Evolutionary conservation across 2,113 vertebrate genomes (phyloP).

Genomic region (Sturnira hondurensis): DNA sequence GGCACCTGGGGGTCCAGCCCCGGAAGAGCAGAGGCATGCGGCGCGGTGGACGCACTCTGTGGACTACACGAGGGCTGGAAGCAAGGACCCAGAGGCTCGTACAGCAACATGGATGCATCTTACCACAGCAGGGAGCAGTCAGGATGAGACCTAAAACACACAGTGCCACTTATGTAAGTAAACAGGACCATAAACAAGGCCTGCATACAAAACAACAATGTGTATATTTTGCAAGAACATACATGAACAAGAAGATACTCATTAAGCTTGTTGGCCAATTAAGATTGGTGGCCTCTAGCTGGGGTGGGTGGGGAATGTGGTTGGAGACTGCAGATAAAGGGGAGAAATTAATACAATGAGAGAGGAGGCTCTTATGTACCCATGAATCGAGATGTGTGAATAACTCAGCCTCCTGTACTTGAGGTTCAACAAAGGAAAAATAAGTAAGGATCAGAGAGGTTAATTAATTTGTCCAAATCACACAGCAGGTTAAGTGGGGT

Average conservation of each 20-base stretch:
- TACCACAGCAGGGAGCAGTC: background rate
- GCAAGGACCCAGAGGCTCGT: background rate
- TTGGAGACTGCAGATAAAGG: background rate
- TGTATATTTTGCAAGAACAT: background rate
- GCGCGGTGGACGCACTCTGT: no score
- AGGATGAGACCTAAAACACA: background rate
- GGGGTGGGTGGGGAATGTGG: background rate
- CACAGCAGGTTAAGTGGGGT: background rate
- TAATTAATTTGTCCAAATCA: background rate
- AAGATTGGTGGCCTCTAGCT: background rate
- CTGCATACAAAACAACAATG: background rate
- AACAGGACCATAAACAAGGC: background rate
- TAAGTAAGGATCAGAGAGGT: slow-evolving; percentile 4
- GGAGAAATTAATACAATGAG: background rate
- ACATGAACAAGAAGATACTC: background rate
- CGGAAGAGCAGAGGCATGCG: background rate
- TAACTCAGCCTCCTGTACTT: background rate
- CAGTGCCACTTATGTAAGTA: background rate
- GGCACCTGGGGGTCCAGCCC: background rate
- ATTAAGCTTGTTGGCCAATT: slow-evolving; percentile 11
- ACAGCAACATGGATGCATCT: background rate
- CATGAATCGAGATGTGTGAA: background rate
- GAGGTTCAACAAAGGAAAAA: background rate
- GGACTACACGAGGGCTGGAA: background rate
- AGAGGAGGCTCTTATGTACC: background rate